Conservation (phyloP, 2,888 invertebrate genomes). For the Meghimatium bilineatum region DNA sequence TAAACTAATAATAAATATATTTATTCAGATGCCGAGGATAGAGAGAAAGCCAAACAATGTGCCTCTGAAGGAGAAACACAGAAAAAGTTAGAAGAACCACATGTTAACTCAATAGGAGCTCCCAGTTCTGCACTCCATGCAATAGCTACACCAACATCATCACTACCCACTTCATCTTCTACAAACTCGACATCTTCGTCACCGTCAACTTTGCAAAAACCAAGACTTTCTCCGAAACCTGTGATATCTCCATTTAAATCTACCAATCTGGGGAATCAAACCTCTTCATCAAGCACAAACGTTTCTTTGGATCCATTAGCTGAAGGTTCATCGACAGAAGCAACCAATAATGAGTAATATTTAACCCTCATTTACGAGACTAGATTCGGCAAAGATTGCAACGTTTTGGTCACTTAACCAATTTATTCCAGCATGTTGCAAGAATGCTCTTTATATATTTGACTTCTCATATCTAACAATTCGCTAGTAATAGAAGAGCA, state of each 20-base stretch:
- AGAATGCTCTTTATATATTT: too few relatives aligned
- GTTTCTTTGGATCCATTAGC: slow-evolving; percentile 16
- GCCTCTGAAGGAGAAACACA: slow-evolving; percentile 34
- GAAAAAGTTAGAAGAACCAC: slow-evolving; percentile 19
- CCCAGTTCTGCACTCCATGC: not conserved
- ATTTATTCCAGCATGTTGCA: not conserved
- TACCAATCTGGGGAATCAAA: not conserved
- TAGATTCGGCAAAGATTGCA: not conserved
- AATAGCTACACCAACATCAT: not conserved
- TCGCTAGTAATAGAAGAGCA: not conserved
- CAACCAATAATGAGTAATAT: not conserved
- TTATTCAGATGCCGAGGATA: slow-evolving; percentile 42
- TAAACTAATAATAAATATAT: not conserved
- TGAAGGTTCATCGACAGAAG: not conserved
- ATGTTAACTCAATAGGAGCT: not conserved
- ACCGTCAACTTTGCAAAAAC: slow-evolving; percentile 21
- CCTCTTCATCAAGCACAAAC: not conserved
- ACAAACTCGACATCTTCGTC: not conserved
- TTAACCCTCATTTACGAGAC: not conserved
- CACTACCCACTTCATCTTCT: not conserved
- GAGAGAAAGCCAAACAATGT: slow-evolving; percentile 40
- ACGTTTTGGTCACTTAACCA: not conserved
- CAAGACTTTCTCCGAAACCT: slow-evolving; percentile 35
- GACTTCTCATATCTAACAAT: not conserved
- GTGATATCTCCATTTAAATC: slow-evolving; percentile 23